These are phyloP conservation scores for Brienomyrus longianalis DNA, from an alignment of 2,113 vertebrate species.

Conservation along the genomic window DNA sequence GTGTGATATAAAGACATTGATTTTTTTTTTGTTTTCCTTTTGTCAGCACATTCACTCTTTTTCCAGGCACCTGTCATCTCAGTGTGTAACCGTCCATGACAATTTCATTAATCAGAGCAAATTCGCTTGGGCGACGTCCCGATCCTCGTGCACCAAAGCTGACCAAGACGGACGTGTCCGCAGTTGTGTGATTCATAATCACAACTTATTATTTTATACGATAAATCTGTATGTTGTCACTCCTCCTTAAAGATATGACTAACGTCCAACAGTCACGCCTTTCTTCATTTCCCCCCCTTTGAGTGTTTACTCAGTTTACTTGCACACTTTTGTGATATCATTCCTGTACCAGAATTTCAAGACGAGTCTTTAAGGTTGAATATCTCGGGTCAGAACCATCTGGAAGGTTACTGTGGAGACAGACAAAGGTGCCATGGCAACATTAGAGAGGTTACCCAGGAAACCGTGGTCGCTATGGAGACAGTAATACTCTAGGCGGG, in stretches of 20 bases:
- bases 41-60: neutral
- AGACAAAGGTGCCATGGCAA: constrained; percentile 83
- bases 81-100: constrained; percentile 8
- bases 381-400: constrained; percentile 69
- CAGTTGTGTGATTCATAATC: neutral
- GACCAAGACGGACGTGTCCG: neutral
- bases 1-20: constrained; percentile 1
- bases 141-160: neutral
- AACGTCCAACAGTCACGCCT: neutral
- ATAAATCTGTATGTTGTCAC: constrained; percentile 9
- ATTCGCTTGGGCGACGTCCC: neutral
- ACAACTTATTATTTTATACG: neutral
- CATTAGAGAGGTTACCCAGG: constrained; percentile 85
- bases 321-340: neutral
- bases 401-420: constrained; percentile 81
- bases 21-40: neutral
- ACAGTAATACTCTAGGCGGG: constrained; percentile 81
- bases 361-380: constrained; percentile 23
- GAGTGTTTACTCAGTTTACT: neutral
- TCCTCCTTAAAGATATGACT: neutral
- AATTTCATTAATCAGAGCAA: neutral
- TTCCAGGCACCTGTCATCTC: neutral
- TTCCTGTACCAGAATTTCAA: neutral
- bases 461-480: constrained; percentile 86
- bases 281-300: neutral